Percentiles rank a stretch among this genome's conserved stretches.
Evolutionary conservation across 2,113 vertebrate genomes (phyloP).

Genomic region (Oncorhynchus tshawytscha): DNA sequence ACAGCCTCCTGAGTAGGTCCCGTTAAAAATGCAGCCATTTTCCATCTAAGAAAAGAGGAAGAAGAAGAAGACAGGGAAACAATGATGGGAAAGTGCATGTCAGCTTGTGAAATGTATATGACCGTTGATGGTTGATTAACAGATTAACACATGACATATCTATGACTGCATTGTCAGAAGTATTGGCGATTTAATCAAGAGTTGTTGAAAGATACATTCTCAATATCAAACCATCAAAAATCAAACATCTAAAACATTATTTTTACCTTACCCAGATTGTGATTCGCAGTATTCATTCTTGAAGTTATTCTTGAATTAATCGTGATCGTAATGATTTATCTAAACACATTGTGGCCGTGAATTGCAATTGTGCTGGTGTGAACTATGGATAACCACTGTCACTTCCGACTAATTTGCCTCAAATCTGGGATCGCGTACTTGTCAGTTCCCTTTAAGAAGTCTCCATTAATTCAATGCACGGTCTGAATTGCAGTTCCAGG

Average conservation of each 20-base stretch:
- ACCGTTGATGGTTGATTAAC: background rate
- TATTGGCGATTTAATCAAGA: background rate
- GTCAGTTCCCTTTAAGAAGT: background rate
- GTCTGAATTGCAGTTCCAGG: background rate
- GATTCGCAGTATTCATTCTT: background rate
- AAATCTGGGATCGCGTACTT: background rate
- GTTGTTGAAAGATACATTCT: background rate
- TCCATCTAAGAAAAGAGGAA: slow-evolving; percentile 54
- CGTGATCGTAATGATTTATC: background rate
- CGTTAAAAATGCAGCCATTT: slow-evolving; percentile 57
- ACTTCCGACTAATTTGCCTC: background rate
- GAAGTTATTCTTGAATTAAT: background rate
- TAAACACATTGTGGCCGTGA: background rate
- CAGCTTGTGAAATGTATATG: background rate
- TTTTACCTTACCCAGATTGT: too few relatives aligned
- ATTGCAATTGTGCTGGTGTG: background rate
- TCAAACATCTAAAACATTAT: too few relatives aligned
- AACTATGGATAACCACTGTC: background rate
- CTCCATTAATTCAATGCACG: background rate
- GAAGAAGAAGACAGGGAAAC: background rate
- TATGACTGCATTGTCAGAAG: background rate
- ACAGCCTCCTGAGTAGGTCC: slow-evolving; percentile 44
- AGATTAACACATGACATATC: background rate
- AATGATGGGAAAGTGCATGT: background rate
- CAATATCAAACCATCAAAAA: background rate